Percentiles rank a stretch among this genome's conserved stretches.
Evolutionary conservation across 2,113 vertebrate species (phyloP).

Genomic region (Laticauda colubrina): DNA sequence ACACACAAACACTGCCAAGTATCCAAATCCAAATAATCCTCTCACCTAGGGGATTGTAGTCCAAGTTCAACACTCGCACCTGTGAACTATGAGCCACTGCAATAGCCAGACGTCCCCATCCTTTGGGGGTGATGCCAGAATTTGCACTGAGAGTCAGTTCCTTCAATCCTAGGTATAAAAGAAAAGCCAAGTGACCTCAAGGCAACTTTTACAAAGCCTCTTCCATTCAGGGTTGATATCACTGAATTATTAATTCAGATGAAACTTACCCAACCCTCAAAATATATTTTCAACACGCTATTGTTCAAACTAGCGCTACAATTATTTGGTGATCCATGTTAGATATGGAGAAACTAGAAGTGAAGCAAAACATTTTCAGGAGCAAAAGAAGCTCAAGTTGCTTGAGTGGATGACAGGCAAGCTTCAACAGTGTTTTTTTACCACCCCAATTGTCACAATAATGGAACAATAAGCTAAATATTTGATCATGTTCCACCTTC

Average conservation of each 20-base stretch:
- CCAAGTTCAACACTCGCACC: conserved; percentile 90
- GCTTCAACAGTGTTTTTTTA: not conserved
- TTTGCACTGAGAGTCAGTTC: conserved; percentile 94
- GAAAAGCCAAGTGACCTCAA: conserved; percentile 47
- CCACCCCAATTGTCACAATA: not conserved
- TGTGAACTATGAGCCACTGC: conserved; percentile 96
- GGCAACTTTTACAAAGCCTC: not conserved
- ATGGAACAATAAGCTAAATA: not conserved
- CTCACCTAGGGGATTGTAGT: conserved; percentile 95
- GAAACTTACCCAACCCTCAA: not conserved
- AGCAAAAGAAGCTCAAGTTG: not conserved
- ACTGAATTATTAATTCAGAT: not conserved
- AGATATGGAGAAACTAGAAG: not conserved
- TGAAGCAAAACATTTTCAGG: not conserved
- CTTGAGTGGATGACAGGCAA: not conserved
- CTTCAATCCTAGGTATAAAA: conserved; percentile 79
- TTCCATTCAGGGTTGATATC: not conserved
- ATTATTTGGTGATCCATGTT: not conserved
- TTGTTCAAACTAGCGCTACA: not conserved
- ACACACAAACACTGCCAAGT: not conserved
- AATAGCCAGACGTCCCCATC: conserved; percentile 89
- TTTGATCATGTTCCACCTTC: not conserved
- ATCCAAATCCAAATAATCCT: not conserved
- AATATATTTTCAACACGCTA: not conserved
- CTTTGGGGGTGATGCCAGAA: conserved; percentile 87